phyloP scores from a whole-genome alignment of 2,797 vertebrate genomes.

The Luscinia luscinia region DNA sequence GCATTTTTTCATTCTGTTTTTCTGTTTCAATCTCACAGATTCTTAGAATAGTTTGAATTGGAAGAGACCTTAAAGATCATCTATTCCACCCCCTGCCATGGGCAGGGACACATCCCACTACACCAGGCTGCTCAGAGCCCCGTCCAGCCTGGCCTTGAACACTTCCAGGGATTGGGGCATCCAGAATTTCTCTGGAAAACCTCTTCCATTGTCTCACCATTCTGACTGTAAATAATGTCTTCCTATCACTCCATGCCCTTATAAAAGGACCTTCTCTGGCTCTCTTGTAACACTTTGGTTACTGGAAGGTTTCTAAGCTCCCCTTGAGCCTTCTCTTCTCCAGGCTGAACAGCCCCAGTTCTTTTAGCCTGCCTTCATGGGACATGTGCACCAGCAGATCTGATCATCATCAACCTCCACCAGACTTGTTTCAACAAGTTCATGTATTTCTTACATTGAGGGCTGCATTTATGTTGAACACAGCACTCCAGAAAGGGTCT shows the following conservation, averaged over 20 bases:
- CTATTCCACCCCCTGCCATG: neutral
- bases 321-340: neutral
- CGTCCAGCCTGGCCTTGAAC: neutral
- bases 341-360: neutral
- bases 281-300: neutral
- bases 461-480: neutral
- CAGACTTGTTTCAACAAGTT: neutral
- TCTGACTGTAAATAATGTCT: neutral
- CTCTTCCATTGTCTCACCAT: neutral
- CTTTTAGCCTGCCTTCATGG: neutral
- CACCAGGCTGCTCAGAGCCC: neutral
- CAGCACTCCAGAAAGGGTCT: neutral
- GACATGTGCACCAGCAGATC: neutral
- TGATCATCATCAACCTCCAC: neutral
- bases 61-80: neutral
- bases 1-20: neutral
- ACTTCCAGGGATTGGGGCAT: neutral
- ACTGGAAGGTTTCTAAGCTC: neutral
- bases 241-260: neutral
- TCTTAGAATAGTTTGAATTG: neutral
- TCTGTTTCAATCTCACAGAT: neutral
- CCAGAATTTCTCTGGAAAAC: neutral
- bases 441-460: neutral
- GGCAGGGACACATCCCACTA: neutral
- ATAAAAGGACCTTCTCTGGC: neutral